Conservation (phyloP, 2,113 vertebrate genomes). For the Oreotrochilus melanogaster region DNA sequence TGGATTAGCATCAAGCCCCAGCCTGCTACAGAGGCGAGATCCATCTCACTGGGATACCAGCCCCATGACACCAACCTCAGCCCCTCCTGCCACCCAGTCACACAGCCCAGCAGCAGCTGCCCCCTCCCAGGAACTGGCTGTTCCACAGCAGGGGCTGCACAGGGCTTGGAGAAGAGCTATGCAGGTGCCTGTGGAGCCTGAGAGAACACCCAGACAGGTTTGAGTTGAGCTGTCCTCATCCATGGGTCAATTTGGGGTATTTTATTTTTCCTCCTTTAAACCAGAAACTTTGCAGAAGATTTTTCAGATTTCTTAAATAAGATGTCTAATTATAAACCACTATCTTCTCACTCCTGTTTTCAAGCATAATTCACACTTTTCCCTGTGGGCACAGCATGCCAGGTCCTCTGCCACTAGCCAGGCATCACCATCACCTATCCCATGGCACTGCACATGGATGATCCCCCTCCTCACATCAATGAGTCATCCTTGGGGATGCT, state of each 20-base stretch:
- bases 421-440: neutral
- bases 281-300: neutral
- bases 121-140: accelerated
- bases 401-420: neutral
- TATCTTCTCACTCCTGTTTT: neutral
- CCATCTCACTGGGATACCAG: neutral
- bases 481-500: neutral
- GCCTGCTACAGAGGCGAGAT: neutral
- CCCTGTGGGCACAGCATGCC: neutral
- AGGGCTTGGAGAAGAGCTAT: neutral
- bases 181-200: neutral
- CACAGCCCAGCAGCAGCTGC: neutral
- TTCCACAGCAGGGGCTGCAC: neutral
- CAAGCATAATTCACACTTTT: neutral
- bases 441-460: neutral
- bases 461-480: neutral
- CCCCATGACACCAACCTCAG: neutral
- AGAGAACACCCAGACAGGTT: neutral
- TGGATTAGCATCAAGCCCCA: slow-evolving; percentile 18
- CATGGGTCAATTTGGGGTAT: neutral
- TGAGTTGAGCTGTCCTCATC: neutral
- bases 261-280: slow-evolving; percentile 5
- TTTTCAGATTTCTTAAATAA: neutral
- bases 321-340: neutral
- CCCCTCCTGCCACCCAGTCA: neutral